Conservation (phyloP, 2,888 invertebrate genomes). For the Aproaerema taeniolella region DNA sequence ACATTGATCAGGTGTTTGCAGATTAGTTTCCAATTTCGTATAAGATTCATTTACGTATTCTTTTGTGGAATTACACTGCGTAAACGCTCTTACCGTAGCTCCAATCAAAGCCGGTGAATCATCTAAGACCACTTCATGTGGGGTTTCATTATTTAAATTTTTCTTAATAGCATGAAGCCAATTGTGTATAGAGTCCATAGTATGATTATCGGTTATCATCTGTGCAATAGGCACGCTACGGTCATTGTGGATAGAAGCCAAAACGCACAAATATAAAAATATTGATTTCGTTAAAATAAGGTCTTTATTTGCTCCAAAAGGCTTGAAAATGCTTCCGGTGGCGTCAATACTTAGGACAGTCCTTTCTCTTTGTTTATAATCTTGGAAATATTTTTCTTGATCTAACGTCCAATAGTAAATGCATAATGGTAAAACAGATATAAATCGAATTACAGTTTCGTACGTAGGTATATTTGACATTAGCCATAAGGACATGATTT, state of each 20-base stretch:
- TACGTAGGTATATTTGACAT: conserved; percentile 6
- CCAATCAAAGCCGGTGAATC: conserved; percentile 17
- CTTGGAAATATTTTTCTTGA: conserved; percentile 10
- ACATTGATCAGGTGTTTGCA: conserved; percentile 1
- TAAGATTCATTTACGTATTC: conserved; percentile 14
- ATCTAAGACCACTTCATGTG: conserved; percentile 14
- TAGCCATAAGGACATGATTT: conserved; percentile 6
- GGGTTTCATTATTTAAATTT: conserved; percentile 7
- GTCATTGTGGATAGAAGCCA: conserved; percentile 3
- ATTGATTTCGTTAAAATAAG: conserved; percentile 4
- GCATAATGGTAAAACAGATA: conserved; percentile 3
- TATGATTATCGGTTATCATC: conserved; percentile 15
- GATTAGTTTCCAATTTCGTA: neutral
- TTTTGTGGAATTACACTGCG: conserved; percentile 10
- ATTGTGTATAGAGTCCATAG: conserved; percentile 12
- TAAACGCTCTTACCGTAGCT: conserved; percentile 15
- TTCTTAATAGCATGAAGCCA: conserved; percentile 13
- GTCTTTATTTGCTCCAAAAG: conserved; percentile 1
- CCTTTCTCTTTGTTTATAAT: conserved; percentile 9
- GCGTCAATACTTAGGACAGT: conserved; percentile 11
- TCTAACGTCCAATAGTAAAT: conserved; percentile 9
- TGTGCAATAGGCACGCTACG: conserved; percentile 12
- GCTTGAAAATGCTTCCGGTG: conserved; percentile 13
- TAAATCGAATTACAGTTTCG: conserved; percentile 3
- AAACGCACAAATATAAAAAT: conserved; percentile 7